Percentiles rank a stretch among this genome's conserved stretches.
phyloP scores from a whole-genome alignment of 2,113 vertebrate genomes.

The Antennarius striatus region DNA sequence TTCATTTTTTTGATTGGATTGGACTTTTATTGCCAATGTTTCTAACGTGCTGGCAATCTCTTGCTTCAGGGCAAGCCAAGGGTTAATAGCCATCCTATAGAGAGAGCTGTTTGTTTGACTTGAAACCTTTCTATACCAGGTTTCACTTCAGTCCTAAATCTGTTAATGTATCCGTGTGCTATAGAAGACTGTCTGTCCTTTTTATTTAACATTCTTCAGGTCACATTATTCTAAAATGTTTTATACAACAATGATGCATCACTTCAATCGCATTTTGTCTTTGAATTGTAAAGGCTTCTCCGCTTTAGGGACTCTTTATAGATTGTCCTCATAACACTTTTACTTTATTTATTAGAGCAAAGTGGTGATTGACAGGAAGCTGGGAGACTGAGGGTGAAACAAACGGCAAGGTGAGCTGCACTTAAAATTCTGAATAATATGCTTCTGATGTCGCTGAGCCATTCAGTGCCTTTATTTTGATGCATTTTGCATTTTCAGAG shows the following conservation, averaged over 20 bases:
- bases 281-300: conserved; percentile 10
- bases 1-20: conserved; percentile 50
- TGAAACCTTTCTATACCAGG: conserved; percentile 17
- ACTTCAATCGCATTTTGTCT: conserved; percentile 16
- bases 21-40: conserved; percentile 51
- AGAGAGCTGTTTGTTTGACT: conserved; percentile 55
- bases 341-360: conserved; percentile 20
- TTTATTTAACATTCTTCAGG: not conserved
- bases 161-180: not conserved
- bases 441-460: conserved; percentile 18
- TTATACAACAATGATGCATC: not conserved
- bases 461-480: conserved; percentile 38
- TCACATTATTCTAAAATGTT: not conserved
- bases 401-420: conserved; percentile 31
- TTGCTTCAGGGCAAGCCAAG: conserved; percentile 42
- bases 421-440: conserved; percentile 13
- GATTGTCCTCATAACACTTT: conserved; percentile 3
- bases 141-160: not conserved
- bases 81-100: conserved; percentile 50
- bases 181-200: not conserved
- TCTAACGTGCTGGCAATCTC: conserved; percentile 34
- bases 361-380: conserved; percentile 28
- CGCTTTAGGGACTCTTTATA: not conserved
- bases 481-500: conserved; percentile 25
- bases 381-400: conserved; percentile 8